A percentile compares a stretch with the other conserved stretches of the same genome.
Conservation (phyloP, 2,888 invertebrate species). For the Gastracanthus pulcherrimus region DNA sequence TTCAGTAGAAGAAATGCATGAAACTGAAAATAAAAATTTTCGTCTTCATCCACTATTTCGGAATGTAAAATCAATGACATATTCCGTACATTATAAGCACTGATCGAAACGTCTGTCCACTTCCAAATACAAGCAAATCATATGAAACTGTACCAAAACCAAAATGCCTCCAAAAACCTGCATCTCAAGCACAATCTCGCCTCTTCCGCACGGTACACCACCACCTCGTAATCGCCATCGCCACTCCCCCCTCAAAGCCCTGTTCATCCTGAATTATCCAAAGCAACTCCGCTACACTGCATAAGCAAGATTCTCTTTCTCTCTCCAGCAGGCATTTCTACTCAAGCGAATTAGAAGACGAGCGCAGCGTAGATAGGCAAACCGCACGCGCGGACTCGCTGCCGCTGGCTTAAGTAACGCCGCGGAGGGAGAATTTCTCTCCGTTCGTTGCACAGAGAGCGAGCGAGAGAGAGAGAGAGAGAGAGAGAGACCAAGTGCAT, state of each 20-base stretch:
- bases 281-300: constrained; percentile 27
- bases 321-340: constrained; percentile 31
- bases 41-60: too few relatives aligned
- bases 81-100: too few relatives aligned
- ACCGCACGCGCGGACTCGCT: constrained; percentile 21
- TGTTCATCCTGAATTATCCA: constrained; percentile 46
- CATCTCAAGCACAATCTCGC: not conserved
- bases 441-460: too few relatives aligned
- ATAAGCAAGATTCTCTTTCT: not conserved
- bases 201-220: too few relatives aligned
- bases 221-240: not conserved
- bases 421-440: constrained; percentile 58
- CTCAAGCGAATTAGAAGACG: constrained; percentile 54
- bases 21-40: too few relatives aligned
- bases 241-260: not conserved
- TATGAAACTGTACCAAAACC: too few relatives aligned
- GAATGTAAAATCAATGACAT: too few relatives aligned
- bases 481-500: constrained; percentile 65
- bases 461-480: too few relatives aligned
- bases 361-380: constrained; percentile 2
- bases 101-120: too few relatives aligned
- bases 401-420: constrained; percentile 49
- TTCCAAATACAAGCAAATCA: too few relatives aligned
- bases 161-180: too few relatives aligned
- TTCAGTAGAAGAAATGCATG: too few relatives aligned